Conservation (phyloP, 2,113 vertebrate genomes). For the Rattus norvegicus region GRCr8 NC_086022.1:127346501-127347000, state of each 20-base stretch:
- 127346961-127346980: slow-evolving; percentile 60
- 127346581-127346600: slow-evolving; percentile 47
- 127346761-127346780: slow-evolving; percentile 13
- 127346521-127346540: not conserved
- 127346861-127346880: slow-evolving; percentile 58
- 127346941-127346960: slow-evolving; percentile 31
- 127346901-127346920: slow-evolving; percentile 58
- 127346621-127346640: slow-evolving; percentile 60
- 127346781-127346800: slow-evolving; percentile 36
- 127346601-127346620: slow-evolving; percentile 57
- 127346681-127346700: not conserved
- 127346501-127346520: not conserved
- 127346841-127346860: slow-evolving; percentile 64
- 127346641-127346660: not conserved
- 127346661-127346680: slow-evolving; percentile 2
- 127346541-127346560: not conserved
- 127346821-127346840: slow-evolving; percentile 56
- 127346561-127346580: slow-evolving; percentile 64
- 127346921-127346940: not conserved
- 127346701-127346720: not conserved
- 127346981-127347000: slow-evolving; percentile 60
- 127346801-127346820: slow-evolving; percentile 69
- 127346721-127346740: not conserved
- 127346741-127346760: slow-evolving; percentile 34
- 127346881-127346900: slow-evolving; percentile 74